These are phyloP conservation scores for Dicroscelio sp. DNA, from an alignment of 2,888 invertebrate genomes.

Conservation along the genomic window DNA sequence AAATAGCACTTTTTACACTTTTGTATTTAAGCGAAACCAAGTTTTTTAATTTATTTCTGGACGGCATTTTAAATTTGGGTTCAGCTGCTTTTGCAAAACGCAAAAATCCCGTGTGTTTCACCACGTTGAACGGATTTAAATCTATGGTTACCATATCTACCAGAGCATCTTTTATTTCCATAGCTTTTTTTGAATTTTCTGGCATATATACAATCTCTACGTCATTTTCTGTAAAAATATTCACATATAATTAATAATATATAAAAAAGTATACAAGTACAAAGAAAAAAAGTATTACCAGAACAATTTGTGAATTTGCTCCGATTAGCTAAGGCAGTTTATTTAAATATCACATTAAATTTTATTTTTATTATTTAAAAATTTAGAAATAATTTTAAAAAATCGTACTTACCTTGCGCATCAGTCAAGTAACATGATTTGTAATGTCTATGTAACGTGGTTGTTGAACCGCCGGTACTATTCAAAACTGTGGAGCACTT, in stretches of 20 bases:
- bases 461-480: not conserved
- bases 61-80: slow-evolving; percentile 7
- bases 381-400: not conserved
- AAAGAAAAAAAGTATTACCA: too few species aligned
- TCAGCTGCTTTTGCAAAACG: not conserved
- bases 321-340: too few species aligned
- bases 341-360: not conserved
- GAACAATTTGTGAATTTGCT: too few species aligned
- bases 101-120: not conserved
- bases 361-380: not conserved
- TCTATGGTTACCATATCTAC: not conserved
- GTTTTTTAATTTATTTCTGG: not conserved
- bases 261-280: too few species aligned
- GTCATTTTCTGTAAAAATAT: not conserved
- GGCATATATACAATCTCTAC: not conserved
- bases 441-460: not conserved
- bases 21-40: not conserved
- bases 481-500: too few species aligned
- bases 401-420: not conserved
- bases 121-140: slow-evolving; percentile 2
- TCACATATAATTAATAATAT: not conserved
- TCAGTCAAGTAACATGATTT: not conserved
- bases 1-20: not conserved
- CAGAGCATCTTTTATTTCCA: not conserved
- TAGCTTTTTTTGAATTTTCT: not conserved